These are phyloP conservation scores for Murina feae DNA, from an alignment of 2,113 vertebrate species.

Conservation along the genomic window DNA sequence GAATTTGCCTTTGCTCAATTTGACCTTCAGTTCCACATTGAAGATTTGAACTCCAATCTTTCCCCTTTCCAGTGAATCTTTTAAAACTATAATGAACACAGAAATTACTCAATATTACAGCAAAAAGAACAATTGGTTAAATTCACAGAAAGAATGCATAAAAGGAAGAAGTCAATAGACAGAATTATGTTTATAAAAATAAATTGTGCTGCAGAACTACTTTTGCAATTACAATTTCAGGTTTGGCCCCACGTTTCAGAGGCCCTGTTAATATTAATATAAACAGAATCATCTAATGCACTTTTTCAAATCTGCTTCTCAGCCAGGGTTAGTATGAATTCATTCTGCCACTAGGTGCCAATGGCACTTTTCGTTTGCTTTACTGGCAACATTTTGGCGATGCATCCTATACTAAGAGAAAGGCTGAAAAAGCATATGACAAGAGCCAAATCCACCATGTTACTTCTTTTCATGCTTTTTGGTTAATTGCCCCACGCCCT, in stretches of 20 bases:
- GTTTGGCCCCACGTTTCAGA: constrained; percentile 51
- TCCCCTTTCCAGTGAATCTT: not conserved
- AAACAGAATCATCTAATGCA: constrained; percentile 65
- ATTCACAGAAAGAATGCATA: not conserved
- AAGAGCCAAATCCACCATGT: not conserved
- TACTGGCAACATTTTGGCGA: constrained; percentile 62
- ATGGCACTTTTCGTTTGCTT: constrained; percentile 78
- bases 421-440: constrained; percentile 63
- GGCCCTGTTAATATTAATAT: constrained; percentile 69
- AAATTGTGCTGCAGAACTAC: constrained; percentile 67
- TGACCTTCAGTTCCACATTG: not conserved
- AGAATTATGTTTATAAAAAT: constrained; percentile 36
- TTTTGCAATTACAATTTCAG: constrained; percentile 20
- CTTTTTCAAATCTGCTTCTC: constrained; percentile 61
- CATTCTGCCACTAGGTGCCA: constrained; percentile 63
- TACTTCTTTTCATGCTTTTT: constrained; percentile 83
- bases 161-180: constrained; percentile 50
- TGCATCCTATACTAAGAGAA: constrained; percentile 70
- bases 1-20: not conserved
- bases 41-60: constrained; percentile 39
- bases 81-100: constrained; percentile 42
- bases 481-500: constrained; percentile 71
- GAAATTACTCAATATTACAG: not conserved
- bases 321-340: constrained; percentile 58
- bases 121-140: not conserved